Percentiles rank a stretch among this genome's conserved stretches.
Conservation (phyloP, 2,888 invertebrate species). For the Melolontha melolontha region DNA sequence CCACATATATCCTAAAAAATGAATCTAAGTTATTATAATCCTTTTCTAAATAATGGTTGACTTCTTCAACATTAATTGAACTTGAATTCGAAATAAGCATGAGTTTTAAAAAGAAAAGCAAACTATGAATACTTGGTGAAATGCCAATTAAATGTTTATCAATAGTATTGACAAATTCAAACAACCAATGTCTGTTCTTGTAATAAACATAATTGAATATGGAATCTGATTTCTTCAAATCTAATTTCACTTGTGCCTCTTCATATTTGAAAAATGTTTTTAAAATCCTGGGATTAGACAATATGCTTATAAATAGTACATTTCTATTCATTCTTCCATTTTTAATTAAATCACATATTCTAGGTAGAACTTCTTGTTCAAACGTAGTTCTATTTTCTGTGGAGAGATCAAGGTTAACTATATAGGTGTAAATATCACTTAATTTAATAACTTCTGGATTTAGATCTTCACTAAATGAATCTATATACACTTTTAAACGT, state of each 20-base stretch:
- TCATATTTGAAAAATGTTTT: conserved; percentile 50
- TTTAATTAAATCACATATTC: conserved; percentile 42
- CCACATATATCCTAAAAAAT: conserved; percentile 56
- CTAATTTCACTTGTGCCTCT: conserved; percentile 51
- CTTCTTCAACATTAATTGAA: conserved; percentile 41
- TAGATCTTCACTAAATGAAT: conserved; percentile 25
- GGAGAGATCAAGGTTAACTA: conserved; percentile 36
- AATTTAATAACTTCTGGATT: conserved; percentile 1
- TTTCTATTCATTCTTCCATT: conserved; percentile 44
- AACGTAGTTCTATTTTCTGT: conserved; percentile 34
- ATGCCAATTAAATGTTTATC: conserved; percentile 47
- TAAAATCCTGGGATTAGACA: conserved; percentile 44
- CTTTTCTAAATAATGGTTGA: conserved; percentile 47
- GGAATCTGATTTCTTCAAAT: conserved; percentile 54
- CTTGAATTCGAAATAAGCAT: conserved; percentile 23
- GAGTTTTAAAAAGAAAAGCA: conserved; percentile 31
- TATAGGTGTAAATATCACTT: conserved; percentile 35
- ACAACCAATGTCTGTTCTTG: conserved; percentile 60
- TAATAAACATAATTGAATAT: conserved; percentile 59
- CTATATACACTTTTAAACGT: conserved; percentile 36
- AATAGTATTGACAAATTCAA: conserved; percentile 54
- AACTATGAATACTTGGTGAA: conserved; percentile 46
- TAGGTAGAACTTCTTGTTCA: conserved; percentile 40
- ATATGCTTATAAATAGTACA: conserved; percentile 47
- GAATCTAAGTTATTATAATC: conserved; percentile 48